phyloP scores from a whole-genome alignment of 2,888 invertebrate genomes.

The Bombyx huttoni region DNA sequence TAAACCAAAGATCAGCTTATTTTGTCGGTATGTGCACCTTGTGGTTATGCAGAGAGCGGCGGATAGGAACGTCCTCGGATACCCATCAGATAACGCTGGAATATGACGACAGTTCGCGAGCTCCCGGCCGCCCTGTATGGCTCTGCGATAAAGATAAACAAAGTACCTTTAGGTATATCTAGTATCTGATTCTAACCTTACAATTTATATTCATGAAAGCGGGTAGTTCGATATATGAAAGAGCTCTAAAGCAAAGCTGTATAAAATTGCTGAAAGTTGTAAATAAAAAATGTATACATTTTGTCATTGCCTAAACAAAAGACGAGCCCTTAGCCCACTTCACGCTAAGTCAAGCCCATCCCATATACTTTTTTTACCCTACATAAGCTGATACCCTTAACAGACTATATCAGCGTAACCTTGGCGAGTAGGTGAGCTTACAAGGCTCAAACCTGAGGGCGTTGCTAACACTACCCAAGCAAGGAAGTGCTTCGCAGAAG shows the following conservation, averaged over 20 bases:
- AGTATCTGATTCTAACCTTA: neutral
- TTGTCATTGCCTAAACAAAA: too few relatives aligned
- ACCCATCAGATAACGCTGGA: constrained; percentile 50
- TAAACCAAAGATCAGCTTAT: constrained; percentile 1
- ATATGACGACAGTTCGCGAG: constrained; percentile 60
- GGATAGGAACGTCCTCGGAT: constrained; percentile 31
- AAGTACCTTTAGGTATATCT: constrained; percentile 9
- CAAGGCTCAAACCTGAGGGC: too few relatives aligned
- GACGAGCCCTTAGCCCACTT: too few relatives aligned
- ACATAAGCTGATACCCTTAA: too few relatives aligned
- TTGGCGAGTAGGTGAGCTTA: too few relatives aligned
- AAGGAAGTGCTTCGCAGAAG: too few relatives aligned
- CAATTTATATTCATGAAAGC: neutral
- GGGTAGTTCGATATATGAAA: neutral
- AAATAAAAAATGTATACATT: too few relatives aligned
- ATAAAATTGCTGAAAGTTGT: too few relatives aligned
- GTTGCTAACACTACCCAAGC: too few relatives aligned
- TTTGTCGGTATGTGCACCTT: constrained; percentile 2
- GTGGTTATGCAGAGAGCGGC: constrained; percentile 26
- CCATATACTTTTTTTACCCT: too few relatives aligned
- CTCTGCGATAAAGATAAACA: constrained; percentile 25
- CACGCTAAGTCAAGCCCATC: too few relatives aligned
- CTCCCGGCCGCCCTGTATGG: constrained; percentile 24
- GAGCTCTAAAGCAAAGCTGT: neutral
- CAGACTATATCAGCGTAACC: too few relatives aligned